Evolutionary conservation across 2,888 invertebrate genomes (phyloP).

Genomic region (Antheraea yamamai): DNA sequence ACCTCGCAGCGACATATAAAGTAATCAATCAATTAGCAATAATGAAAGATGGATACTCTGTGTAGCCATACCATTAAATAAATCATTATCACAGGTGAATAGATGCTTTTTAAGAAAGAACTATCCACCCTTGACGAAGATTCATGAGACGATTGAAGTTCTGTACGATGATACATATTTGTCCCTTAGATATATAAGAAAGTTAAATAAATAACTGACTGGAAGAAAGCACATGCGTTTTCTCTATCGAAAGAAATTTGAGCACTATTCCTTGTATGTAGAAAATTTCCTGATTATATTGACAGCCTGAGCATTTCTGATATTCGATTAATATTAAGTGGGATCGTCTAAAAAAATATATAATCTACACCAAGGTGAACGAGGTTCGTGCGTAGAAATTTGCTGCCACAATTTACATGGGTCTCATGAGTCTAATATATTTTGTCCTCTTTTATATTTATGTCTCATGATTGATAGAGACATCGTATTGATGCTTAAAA

Average conservation of each 20-base stretch:
- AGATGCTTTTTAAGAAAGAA: too few relatives aligned
- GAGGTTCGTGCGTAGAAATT: too few relatives aligned
- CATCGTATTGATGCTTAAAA: not conserved
- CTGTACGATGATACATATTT: not conserved
- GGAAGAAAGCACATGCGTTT: not conserved
- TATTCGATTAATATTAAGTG: not conserved
- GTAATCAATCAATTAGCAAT: too few relatives aligned
- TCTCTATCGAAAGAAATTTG: not conserved
- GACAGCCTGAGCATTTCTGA: not conserved
- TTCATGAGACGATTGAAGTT: not conserved
- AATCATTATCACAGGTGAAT: too few relatives aligned
- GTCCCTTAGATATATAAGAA: not conserved
- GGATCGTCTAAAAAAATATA: not conserved
- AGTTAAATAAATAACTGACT: not conserved
- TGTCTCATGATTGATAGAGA: not conserved
- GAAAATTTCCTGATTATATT: not conserved
- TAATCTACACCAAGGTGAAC: not conserved
- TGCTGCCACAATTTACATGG: too few relatives aligned
- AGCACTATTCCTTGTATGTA: not conserved
- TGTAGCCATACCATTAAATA: too few relatives aligned
- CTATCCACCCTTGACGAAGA: not conserved
- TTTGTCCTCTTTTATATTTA: not conserved
- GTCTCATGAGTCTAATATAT: too few relatives aligned
- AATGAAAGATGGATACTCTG: too few relatives aligned
- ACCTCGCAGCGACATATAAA: too few relatives aligned